Percentiles rank a stretch among this genome's conserved stretches.
phyloP scores from a whole-genome alignment of 1,140 invertebrate genomes.

The Berghia stephanieae region DNA sequence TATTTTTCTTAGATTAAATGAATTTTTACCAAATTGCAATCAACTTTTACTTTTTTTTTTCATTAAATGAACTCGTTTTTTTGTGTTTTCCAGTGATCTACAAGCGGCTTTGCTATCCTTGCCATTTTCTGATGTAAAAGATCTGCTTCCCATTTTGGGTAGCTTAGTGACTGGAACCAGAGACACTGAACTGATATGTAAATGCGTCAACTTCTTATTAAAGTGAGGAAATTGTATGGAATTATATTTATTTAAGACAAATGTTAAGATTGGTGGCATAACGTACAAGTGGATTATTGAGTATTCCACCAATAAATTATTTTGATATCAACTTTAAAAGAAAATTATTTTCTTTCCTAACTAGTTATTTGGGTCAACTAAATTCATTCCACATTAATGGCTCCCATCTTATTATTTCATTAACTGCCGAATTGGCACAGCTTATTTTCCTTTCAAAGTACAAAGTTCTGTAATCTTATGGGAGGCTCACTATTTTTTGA shows the following conservation, averaged over 20 bases:
- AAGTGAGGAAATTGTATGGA: slow-evolving; percentile 62
- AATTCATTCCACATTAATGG: too few species aligned
- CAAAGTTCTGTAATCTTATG: too few species aligned
- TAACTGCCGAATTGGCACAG: too few species aligned
- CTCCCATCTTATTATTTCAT: too few species aligned
- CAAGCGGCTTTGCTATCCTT: slow-evolving; percentile 88
- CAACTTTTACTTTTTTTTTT: too few species aligned
- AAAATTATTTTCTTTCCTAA: slow-evolving; percentile 5
- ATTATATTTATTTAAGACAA: neutral
- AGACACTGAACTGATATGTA: slow-evolving; percentile 80
- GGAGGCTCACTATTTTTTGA: too few species aligned
- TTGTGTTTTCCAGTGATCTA: slow-evolving; percentile 76
- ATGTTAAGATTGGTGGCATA: neutral
- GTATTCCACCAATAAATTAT: neutral
- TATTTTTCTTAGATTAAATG: neutral
- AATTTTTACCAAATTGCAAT: neutral
- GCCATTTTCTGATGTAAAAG: slow-evolving; percentile 82
- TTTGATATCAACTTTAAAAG: neutral
- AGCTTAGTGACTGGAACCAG: slow-evolving; percentile 74
- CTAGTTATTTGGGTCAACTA: neutral
- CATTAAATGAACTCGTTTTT: neutral
- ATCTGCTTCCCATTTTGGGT: slow-evolving; percentile 80
- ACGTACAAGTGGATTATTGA: neutral
- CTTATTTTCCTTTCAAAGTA: too few species aligned
- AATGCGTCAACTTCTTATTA: slow-evolving; percentile 82